These are phyloP conservation scores for Acropternis orthonyx DNA, from an alignment of 2,797 vertebrate genomes.

Conservation along the genomic window DNA sequence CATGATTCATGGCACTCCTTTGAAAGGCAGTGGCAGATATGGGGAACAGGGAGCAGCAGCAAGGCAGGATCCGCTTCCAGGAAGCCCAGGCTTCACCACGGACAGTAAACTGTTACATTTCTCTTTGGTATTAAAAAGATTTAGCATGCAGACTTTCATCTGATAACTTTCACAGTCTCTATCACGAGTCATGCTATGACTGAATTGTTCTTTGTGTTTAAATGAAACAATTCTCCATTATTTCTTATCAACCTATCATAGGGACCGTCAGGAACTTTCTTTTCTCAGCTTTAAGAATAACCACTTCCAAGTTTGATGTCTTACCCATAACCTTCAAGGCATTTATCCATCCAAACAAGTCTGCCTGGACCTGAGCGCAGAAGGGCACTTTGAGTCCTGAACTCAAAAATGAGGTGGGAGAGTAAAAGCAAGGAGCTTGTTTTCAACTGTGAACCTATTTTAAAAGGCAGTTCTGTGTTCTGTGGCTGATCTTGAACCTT, in stretches of 20 bases:
- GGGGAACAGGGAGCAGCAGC: neutral
- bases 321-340: neutral
- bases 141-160: neutral
- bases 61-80: neutral
- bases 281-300: neutral
- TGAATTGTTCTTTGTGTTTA: slow-evolving; percentile 24
- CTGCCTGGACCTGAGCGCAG: neutral
- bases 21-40: neutral
- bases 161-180: slow-evolving; percentile 9
- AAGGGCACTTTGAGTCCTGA: neutral
- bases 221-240: slow-evolving; percentile 6
- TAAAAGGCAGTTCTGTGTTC: neutral
- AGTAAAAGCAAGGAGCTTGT: neutral
- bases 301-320: neutral
- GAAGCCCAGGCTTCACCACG: neutral
- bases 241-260: neutral
- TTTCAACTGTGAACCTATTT: neutral
- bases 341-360: neutral
- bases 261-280: neutral
- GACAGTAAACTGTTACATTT: neutral
- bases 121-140: neutral
- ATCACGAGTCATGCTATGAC: neutral
- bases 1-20: neutral
- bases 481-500: neutral
- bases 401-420: neutral